A percentile compares a stretch with the other conserved stretches of the same genome.
Evolutionary conservation across 2,113 vertebrate species (phyloP).

Genomic region (Ranitomeya variabilis): DNA sequence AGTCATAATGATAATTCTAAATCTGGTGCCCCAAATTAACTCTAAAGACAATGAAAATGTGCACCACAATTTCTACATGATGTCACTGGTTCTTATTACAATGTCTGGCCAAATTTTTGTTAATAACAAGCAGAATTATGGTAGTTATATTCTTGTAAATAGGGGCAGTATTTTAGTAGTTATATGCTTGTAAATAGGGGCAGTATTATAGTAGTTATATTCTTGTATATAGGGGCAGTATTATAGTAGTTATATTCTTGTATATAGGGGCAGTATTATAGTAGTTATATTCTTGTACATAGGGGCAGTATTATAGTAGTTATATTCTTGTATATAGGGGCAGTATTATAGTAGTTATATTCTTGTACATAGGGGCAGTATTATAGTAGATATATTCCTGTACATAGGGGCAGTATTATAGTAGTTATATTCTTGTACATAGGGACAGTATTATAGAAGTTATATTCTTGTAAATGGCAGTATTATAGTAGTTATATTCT

Average conservation of each 20-base stretch:
- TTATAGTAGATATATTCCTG: background rate
- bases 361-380: background rate
- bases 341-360: background rate
- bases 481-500: no score
- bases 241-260: conserved; percentile 10
- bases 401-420: background rate
- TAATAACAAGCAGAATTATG: background rate
- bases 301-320: no score
- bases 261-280: background rate
- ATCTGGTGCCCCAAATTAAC: background rate
- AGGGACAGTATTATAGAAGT: background rate
- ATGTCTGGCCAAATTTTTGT: no score
- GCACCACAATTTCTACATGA: background rate
- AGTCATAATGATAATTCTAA: conserved; percentile 1
- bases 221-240: background rate
- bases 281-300: background rate
- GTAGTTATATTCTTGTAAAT: background rate
- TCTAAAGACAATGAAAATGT: background rate
- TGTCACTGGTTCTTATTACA: background rate
- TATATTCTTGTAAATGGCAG: no score
- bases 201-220: background rate
- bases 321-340: no score
- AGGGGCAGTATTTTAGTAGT: background rate
- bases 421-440: background rate
- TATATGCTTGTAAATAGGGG: background rate